Evolutionary conservation across 2,888 invertebrate genomes (phyloP).

Genomic region (Coelopa pilipes): DNA sequence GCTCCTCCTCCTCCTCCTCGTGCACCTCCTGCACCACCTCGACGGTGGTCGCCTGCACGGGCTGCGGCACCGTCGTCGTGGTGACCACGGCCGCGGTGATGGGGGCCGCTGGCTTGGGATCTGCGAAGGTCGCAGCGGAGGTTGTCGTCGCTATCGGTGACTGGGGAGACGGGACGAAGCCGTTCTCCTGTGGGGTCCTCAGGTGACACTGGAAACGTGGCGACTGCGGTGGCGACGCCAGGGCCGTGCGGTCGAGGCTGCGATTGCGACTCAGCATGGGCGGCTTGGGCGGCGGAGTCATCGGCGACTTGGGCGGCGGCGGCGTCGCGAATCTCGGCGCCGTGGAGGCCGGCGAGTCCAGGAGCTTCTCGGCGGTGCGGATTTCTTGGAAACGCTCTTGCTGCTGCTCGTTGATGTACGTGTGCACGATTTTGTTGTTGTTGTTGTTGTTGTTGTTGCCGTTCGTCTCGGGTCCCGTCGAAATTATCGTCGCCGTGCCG

Average conservation of each 20-base stretch:
- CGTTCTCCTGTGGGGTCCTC: background rate
- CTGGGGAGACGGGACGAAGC: background rate
- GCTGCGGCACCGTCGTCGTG: constrained; percentile 37
- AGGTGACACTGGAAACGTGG: background rate
- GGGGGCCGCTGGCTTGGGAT: constrained; percentile 11
- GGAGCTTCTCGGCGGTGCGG: constrained; percentile 28
- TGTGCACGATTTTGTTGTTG: constrained; percentile 4
- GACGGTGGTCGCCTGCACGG: constrained; percentile 41
- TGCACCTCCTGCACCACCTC: no score
- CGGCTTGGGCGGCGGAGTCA: constrained; percentile 60
- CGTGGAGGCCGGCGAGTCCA: constrained; percentile 42
- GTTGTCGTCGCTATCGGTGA: background rate
- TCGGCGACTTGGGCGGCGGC: constrained; percentile 49
- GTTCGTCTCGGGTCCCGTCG: background rate
- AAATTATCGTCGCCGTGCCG: background rate
- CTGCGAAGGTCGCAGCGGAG: constrained; percentile 4
- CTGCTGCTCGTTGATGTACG: background rate
- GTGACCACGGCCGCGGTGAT: constrained; percentile 38
- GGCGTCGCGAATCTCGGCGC: constrained; percentile 41
- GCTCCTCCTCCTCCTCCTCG: constrained; percentile 33
- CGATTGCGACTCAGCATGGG: constrained; percentile 61
- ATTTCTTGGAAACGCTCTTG: constrained; percentile 10
- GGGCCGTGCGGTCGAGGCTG: constrained; percentile 52
- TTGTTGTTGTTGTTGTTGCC: constrained; percentile 14
- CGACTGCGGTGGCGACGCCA: constrained; percentile 16